phyloP scores from a whole-genome alignment of 2,888 invertebrate species.

The Mycalesis mineus region DNA sequence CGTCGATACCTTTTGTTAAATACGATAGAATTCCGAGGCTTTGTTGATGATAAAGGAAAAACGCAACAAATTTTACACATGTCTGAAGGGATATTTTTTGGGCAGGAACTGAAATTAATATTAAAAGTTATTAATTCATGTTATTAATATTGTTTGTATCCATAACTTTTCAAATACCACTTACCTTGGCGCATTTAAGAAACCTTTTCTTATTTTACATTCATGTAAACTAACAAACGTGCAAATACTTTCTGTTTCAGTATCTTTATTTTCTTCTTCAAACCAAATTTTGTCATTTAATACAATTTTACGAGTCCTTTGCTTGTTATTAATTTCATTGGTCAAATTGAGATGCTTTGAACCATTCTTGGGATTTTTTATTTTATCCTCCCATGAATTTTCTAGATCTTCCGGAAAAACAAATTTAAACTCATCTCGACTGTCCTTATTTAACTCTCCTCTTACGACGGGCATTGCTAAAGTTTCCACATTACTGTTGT shows the following conservation, averaged over 20 bases:
- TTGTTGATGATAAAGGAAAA: constrained; percentile 36
- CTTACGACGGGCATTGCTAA: constrained; percentile 11
- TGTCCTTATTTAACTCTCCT: constrained; percentile 7
- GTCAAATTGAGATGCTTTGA: constrained; percentile 5
- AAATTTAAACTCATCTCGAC: constrained; percentile 43
- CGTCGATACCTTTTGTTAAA: constrained; percentile 33
- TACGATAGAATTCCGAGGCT: constrained; percentile 39
- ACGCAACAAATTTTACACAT: constrained; percentile 48
- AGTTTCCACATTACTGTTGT: constrained; percentile 2
- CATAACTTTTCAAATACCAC: constrained; percentile 12
- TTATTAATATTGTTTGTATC: background rate
- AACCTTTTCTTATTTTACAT: constrained; percentile 47
- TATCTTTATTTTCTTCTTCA: constrained; percentile 27
- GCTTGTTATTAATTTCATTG: background rate
- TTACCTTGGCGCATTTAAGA: constrained; percentile 42
- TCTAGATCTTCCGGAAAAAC: constrained; percentile 40
- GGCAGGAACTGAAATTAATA: constrained; percentile 31
- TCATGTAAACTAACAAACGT: constrained; percentile 48
- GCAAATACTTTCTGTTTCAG: constrained; percentile 48
- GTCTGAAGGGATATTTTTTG: constrained; percentile 26
- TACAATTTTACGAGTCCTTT: constrained; percentile 19
- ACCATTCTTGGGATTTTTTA: constrained; percentile 5
- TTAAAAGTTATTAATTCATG: background rate
- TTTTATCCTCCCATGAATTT: constrained; percentile 5
- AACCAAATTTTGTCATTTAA: constrained; percentile 32